Conservation (phyloP, 2,888 invertebrate genomes). For the Stratiomys singularior region DNA sequence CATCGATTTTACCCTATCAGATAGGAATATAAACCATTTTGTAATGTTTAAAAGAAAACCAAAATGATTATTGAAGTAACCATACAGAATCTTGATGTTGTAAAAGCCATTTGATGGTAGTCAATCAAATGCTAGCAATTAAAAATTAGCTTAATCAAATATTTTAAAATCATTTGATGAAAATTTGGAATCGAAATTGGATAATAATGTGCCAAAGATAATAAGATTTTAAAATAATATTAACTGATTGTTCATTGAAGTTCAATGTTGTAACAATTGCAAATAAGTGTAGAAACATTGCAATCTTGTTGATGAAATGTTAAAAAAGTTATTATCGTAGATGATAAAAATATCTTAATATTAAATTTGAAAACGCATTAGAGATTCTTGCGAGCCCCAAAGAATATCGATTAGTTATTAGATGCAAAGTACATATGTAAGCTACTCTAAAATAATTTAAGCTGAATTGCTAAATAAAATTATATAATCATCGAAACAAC, state of each 20-base stretch:
- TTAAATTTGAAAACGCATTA: background rate
- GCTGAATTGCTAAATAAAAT: background rate
- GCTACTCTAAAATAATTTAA: background rate
- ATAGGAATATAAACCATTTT: too few relatives aligned
- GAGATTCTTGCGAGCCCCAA: constrained; percentile 58
- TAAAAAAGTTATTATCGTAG: background rate
- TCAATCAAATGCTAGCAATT: too few relatives aligned
- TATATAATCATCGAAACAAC: too few relatives aligned
- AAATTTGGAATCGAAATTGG: too few relatives aligned
- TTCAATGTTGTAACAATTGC: background rate
- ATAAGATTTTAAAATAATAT: constrained; percentile 21
- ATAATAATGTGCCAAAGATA: constrained; percentile 24
- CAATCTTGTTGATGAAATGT: background rate
- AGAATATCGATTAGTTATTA: constrained; percentile 53
- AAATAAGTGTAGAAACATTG: too few relatives aligned
- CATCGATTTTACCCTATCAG: background rate
- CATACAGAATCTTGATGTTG: too few relatives aligned
- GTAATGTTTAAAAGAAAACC: too few relatives aligned
- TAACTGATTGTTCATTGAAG: background rate
- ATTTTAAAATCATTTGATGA: too few relatives aligned
- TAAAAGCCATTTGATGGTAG: too few relatives aligned
- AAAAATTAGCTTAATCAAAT: too few relatives aligned
- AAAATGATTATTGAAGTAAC: too few relatives aligned
- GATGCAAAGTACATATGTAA: background rate
- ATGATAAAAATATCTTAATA: background rate